Percentiles rank a stretch among this genome's conserved stretches.
Evolutionary conservation across 2,113 vertebrate genomes (phyloP).

Genomic region (Rousettus leschenaultii): DNA sequence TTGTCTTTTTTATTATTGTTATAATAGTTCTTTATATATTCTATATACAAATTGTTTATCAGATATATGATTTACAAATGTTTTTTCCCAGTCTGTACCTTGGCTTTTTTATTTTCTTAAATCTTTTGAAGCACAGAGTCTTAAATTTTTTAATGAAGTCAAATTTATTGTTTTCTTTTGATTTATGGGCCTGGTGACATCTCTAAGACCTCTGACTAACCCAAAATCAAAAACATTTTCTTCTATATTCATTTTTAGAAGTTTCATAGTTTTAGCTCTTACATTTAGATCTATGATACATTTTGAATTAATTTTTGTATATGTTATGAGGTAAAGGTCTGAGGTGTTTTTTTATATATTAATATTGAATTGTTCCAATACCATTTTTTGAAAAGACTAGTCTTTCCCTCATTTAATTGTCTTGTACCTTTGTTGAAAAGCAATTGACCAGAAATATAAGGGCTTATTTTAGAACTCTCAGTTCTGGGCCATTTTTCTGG

Average conservation of each 20-base stretch:
- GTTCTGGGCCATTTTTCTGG: not conserved
- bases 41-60: not conserved
- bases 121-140: not conserved
- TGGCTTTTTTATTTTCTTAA: constrained; percentile 19
- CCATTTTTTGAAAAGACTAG: not conserved
- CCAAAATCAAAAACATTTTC: not conserved
- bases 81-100: not conserved
- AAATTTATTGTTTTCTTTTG: not conserved
- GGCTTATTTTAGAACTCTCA: not conserved
- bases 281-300: not conserved
- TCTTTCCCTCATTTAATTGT: not conserved
- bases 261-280: not conserved
- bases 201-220: not conserved
- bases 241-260: not conserved
- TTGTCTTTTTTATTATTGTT: not conserved
- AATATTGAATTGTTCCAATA: not conserved
- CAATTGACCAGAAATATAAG: not conserved
- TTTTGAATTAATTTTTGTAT: not conserved
- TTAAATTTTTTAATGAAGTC: not conserved
- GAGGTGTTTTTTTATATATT: not conserved
- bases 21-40: not conserved
- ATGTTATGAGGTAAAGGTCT: not conserved
- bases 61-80: not conserved
- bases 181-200: not conserved
- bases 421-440: not conserved